These are phyloP conservation scores for Drosophila elegans DNA, from an alignment of 1,140 invertebrate genomes.

Conservation along the genomic window DNA sequence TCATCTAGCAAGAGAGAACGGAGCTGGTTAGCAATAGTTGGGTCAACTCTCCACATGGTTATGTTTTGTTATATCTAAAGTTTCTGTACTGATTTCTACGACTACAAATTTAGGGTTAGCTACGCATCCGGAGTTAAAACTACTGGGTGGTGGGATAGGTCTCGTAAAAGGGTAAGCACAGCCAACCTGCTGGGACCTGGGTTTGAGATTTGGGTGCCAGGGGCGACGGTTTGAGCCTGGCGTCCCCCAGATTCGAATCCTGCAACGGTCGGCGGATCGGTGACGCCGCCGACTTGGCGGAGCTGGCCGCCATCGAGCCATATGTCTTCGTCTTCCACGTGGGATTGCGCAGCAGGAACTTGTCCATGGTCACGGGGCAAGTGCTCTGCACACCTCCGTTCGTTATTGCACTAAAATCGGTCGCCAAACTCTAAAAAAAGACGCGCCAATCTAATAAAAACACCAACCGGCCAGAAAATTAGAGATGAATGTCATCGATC, in stretches of 20 bases:
- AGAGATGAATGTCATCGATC: neutral
- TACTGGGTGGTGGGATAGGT: neutral
- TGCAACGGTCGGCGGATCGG: conserved; percentile 37
- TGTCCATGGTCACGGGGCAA: conserved; percentile 45
- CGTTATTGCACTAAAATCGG: conserved; percentile 36
- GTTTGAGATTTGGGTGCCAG: conserved; percentile 5
- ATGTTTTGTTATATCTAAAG: neutral
- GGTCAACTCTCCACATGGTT: conserved; percentile 26
- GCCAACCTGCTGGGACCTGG: conserved; percentile 57
- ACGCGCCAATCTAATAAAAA: conserved; percentile 2
- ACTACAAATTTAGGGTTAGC: conserved; percentile 37
- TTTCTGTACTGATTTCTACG: neutral
- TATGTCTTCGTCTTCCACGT: conserved; percentile 67
- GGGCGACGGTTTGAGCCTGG: conserved; percentile 3
- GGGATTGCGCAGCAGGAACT: conserved; percentile 52
- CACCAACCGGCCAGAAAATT: conserved; percentile 5
- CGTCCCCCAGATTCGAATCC: conserved; percentile 17
- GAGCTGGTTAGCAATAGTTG: conserved; percentile 7
- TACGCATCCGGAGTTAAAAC: conserved; percentile 24
- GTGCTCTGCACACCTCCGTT: neutral
- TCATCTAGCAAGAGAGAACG: conserved; percentile 26
- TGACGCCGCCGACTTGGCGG: conserved; percentile 7
- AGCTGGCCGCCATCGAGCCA: conserved; percentile 15
- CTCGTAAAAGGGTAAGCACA: conserved; percentile 22
- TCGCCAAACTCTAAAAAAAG: conserved; percentile 13